These are phyloP conservation scores for Maniola jurtina DNA, from an alignment of 1,140 invertebrate species.

Conservation along the genomic window DNA sequence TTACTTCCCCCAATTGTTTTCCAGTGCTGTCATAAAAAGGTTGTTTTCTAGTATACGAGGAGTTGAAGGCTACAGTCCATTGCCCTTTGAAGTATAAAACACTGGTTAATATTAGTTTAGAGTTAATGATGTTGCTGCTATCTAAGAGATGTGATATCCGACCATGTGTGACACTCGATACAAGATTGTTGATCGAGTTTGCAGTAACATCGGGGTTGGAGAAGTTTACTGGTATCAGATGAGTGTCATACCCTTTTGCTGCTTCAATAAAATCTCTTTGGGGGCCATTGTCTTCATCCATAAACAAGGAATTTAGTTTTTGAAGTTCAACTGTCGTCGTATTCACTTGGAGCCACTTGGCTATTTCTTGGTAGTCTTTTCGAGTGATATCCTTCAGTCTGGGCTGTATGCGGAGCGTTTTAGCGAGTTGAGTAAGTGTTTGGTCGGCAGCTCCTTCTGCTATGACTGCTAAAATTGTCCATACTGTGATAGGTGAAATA, in stretches of 20 bases:
- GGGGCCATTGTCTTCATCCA: conserved; percentile 40
- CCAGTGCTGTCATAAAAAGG: conserved; percentile 79
- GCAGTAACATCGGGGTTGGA: conserved; percentile 60
- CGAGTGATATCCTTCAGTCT: conserved; percentile 47
- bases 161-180: conserved; percentile 82
- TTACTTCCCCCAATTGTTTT: conserved; percentile 75
- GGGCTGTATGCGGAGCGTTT: conserved; percentile 50
- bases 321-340: conserved; percentile 56
- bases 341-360: conserved; percentile 61
- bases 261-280: conserved; percentile 53
- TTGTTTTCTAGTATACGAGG: conserved; percentile 77
- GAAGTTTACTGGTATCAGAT: conserved; percentile 82
- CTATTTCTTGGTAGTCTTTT: conserved; percentile 55
- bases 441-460: conserved; percentile 70
- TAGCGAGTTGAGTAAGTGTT: conserved; percentile 62
- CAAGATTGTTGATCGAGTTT: conserved; percentile 83
- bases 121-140: conserved; percentile 72
- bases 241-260: conserved; percentile 78
- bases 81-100: conserved; percentile 90
- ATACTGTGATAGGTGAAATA: conserved; percentile 77
- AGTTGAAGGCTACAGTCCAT: conserved; percentile 88
- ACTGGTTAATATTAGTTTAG: conserved; percentile 86
- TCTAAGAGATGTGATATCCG: conserved; percentile 83
- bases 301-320: conserved; percentile 62
- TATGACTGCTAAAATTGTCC: conserved; percentile 74